Conservation (phyloP, 2,888 invertebrate species). For the Noctua pronuba region DNA sequence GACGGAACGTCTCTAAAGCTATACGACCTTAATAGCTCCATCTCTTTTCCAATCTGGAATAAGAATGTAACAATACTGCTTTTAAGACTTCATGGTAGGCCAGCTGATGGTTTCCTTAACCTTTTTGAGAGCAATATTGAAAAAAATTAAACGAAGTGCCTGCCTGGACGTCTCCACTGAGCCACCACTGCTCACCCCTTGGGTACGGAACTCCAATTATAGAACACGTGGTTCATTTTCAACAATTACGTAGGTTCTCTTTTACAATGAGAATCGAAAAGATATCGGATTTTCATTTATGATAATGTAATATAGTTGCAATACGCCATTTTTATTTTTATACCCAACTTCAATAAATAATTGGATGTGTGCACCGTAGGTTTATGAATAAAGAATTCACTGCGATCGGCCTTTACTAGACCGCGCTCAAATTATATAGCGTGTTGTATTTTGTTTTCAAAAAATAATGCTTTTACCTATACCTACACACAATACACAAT, state of each 20-base stretch:
- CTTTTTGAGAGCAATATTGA: not conserved
- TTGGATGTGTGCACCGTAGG: slow-evolving; percentile 32
- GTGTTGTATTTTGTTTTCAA: too few relatives aligned
- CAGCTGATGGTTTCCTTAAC: not conserved
- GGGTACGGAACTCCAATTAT: not conserved
- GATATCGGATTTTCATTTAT: slow-evolving; percentile 4
- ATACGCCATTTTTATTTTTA: slow-evolving; percentile 32
- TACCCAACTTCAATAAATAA: slow-evolving; percentile 40
- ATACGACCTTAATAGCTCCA: too few relatives aligned
- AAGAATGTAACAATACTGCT: too few relatives aligned
- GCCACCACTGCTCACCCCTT: not conserved
- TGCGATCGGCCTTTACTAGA: slow-evolving; percentile 12
- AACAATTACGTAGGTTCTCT: not conserved
- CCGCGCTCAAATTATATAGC: slow-evolving; percentile 5
- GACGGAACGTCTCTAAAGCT: too few relatives aligned
- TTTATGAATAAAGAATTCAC: slow-evolving; percentile 45
- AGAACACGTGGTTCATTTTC: not conserved
- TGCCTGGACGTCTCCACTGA: not conserved
- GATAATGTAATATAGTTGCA: slow-evolving; percentile 23
- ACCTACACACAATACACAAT: too few relatives aligned
- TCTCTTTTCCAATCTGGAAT: too few relatives aligned
- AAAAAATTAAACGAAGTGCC: not conserved
- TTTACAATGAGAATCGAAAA: not conserved
- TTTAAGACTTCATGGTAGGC: too few relatives aligned
- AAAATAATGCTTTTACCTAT: not conserved